These are phyloP conservation scores for Actinostola sp. DNA, from an alignment of 92 coral and sea anemone genomes.

Conservation along the genomic window DNA sequence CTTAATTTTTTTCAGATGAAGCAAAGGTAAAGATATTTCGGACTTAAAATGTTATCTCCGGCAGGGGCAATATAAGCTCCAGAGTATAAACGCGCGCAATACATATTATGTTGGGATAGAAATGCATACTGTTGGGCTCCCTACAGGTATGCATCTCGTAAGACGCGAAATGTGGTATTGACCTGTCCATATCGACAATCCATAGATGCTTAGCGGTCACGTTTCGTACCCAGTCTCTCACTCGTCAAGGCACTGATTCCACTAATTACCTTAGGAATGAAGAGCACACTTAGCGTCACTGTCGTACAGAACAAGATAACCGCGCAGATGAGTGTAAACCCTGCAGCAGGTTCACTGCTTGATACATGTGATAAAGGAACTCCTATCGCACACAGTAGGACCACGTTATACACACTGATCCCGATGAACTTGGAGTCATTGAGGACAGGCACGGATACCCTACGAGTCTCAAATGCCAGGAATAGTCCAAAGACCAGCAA, in stretches of 20 bases:
- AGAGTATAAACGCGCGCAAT: no score
- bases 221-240: no score
- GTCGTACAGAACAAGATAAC: conserved; percentile 84
- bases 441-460: conserved; percentile 75
- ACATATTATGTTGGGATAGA: no score
- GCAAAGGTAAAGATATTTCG: no score
- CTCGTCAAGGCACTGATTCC: conserved; percentile 3
- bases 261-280: conserved; percentile 80
- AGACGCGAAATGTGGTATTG: no score
- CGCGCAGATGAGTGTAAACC: conserved; percentile 74
- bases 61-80: no score
- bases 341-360: conserved; percentile 65
- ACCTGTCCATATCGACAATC: no score
- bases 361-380: conserved; percentile 82
- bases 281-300: conserved; percentile 77
- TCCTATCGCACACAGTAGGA: conserved; percentile 80
- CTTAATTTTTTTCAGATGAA: no score
- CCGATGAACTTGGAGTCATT: conserved; percentile 91
- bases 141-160: no score
- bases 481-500: conserved; percentile 80
- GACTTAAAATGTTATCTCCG: no score
- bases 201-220: no score
- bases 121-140: no score
- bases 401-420: conserved; percentile 87
- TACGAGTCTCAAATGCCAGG: conserved; percentile 85